A percentile compares a stretch with the other conserved stretches of the same genome.
Conservation (phyloP, 2,888 invertebrate species). For the Drosophila nr. perissopoda region DNA sequence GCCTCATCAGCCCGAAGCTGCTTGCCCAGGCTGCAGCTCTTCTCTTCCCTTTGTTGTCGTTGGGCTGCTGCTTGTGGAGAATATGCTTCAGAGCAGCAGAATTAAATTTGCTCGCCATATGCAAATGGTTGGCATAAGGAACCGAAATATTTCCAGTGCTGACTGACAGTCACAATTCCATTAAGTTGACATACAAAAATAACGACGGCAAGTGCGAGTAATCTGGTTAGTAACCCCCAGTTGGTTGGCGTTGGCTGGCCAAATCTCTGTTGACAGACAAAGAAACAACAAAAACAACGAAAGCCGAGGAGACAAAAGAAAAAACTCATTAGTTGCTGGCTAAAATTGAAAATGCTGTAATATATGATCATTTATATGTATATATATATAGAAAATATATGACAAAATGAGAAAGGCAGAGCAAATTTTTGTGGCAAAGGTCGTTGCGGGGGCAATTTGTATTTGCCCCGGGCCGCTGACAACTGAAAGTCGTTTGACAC, state of each 20-base stretch:
- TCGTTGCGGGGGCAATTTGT: slow-evolving; percentile 53
- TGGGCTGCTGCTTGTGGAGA: slow-evolving; percentile 13
- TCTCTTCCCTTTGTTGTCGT: background rate
- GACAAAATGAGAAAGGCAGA: slow-evolving; percentile 10
- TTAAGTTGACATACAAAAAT: slow-evolving; percentile 56
- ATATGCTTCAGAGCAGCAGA: slow-evolving; percentile 34
- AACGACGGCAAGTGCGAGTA: slow-evolving; percentile 29
- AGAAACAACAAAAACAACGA: slow-evolving; percentile 9
- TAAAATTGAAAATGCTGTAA: slow-evolving; percentile 35
- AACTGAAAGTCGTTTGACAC: slow-evolving; percentile 54
- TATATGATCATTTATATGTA: slow-evolving; percentile 46
- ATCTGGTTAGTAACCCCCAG: slow-evolving; percentile 58
- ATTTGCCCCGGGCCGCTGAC: slow-evolving; percentile 32
- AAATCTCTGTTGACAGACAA: slow-evolving; percentile 68
- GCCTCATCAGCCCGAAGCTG: slow-evolving; percentile 41
- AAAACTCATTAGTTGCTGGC: slow-evolving; percentile 43
- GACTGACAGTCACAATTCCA: slow-evolving; percentile 71
- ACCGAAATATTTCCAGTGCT: slow-evolving; percentile 12
- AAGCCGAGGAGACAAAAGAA: background rate
- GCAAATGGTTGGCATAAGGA: slow-evolving; percentile 24
- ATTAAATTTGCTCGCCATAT: slow-evolving; percentile 41
- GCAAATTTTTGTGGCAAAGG: slow-evolving; percentile 4
- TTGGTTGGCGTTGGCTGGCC: slow-evolving; percentile 43
- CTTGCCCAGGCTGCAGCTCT: slow-evolving; percentile 15
- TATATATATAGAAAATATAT: slow-evolving; percentile 19